Evolutionary conservation across 1,140 invertebrate genomes (phyloP), one percentile per base, ranked within the genome.

Genomic region (Drosophila tropicalis): DNA sequence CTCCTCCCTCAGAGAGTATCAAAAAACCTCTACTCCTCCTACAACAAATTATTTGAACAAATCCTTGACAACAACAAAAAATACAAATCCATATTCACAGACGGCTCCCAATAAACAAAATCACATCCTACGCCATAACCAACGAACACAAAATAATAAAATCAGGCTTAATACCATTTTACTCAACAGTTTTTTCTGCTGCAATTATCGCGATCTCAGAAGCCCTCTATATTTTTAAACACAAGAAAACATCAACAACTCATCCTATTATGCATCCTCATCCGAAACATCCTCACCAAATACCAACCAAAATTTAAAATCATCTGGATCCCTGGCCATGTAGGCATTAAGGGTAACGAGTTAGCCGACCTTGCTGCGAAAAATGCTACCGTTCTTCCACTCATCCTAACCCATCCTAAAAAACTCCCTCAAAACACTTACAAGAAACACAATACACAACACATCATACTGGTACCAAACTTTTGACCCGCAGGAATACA

Each of bases 401-500:
- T 44, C 41, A 17, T 44, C n/a, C 41, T 7, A 44, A 44, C 15
- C 41, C 15, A 44, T 15, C 41, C 15, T 17, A 44, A 44, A 44
- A 44, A 44, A 44, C 41, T 44, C 1, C n/a, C 41, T 44, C 41
- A 44, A 55, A 55, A 55, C 54, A 55, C 22, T 25, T 55, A 55
- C 54, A 13, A 39, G 12, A 39, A 39, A 39, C 36, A 39, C 47
- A 54, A 54, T 19, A 19, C 17, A 54, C 47, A 55, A 25, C 54
- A 55, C 54, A 25, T 55, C 51, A 25, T 25, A 55, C 51, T 55
- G n/a, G n/a, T n/a, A n/a, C n/a, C n/a, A n/a, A n/a, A n/a, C n/a
- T n/a, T n/a, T n/a, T n/a, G 51, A 55, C 54, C 54, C 54, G 54
- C 54, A 55, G 54, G 54, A 55, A 29, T 29, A 55, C 54, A 55